Conservation (phyloP, 1,140 invertebrate species). For the Druon quercuslanigerum region DNA sequence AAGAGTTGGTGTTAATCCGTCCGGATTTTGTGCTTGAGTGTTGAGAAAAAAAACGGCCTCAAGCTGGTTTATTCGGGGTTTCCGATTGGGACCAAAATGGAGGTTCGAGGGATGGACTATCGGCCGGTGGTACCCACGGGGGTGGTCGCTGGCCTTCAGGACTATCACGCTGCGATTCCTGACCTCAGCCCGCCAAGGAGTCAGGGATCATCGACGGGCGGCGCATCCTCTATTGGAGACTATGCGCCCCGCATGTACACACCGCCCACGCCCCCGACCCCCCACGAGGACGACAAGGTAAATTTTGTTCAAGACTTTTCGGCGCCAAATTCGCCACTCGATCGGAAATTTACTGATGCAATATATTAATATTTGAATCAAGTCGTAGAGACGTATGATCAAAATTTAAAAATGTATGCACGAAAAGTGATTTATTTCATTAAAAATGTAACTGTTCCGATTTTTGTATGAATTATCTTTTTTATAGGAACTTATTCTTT, state of each 20-base stretch:
- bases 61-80: constrained; percentile 69
- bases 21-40: background rate
- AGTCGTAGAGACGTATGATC: too few relatives aligned
- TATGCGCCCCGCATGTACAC: constrained; percentile 74
- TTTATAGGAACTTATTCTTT: too few relatives aligned
- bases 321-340: background rate
- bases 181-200: constrained; percentile 73
- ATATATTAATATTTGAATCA: too few relatives aligned
- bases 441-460: too few relatives aligned
- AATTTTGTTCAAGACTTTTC: constrained; percentile 7
- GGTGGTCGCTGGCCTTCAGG: constrained; percentile 69
- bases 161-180: constrained; percentile 72
- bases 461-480: too few relatives aligned
- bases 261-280: constrained; percentile 72
- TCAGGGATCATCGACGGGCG: constrained; percentile 73
- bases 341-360: too few relatives aligned
- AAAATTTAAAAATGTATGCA: too few relatives aligned
- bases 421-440: too few relatives aligned
- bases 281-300: constrained; percentile 75
- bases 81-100: constrained; percentile 67
- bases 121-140: constrained; percentile 68
- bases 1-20: background rate
- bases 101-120: constrained; percentile 73
- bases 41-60: constrained; percentile 59
- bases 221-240: constrained; percentile 72